A percentile compares a stretch with the other conserved stretches of the same genome.
phyloP scores from a whole-genome alignment of 1,140 invertebrate species.

The Hypothenemus hampei region DNA sequence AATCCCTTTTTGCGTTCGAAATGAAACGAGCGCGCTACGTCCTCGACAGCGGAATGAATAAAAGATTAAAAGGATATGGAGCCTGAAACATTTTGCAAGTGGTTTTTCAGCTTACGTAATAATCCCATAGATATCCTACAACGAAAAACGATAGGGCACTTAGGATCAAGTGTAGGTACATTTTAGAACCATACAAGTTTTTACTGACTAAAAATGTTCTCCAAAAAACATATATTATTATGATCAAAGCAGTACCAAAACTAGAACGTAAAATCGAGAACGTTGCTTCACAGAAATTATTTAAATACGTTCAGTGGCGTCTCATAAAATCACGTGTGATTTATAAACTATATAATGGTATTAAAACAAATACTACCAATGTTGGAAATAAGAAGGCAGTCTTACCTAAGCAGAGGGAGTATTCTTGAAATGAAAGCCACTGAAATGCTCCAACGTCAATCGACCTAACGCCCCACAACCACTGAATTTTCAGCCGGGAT shows the following conservation, averaged over 20 bases:
- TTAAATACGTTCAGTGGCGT: not conserved
- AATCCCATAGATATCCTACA: not conserved
- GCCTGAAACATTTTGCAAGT: too few species aligned
- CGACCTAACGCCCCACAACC: not conserved
- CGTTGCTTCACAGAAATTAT: not conserved
- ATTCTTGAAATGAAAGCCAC: not conserved
- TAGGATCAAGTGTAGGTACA: slow-evolving; percentile 1
- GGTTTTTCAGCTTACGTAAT: slow-evolving; percentile 5
- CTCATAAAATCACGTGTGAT: not conserved
- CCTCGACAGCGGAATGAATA: too few species aligned
- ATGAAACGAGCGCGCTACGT: too few species aligned
- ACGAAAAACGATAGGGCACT: not conserved
- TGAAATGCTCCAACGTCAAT: not conserved
- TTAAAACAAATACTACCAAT: not conserved
- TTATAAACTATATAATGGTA: not conserved
- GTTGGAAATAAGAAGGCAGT: not conserved
- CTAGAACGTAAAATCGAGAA: not conserved
- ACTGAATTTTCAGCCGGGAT: slow-evolving; percentile 22
- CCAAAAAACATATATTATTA: not conserved
- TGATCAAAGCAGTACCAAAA: not conserved
- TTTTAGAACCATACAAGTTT: too few species aligned
- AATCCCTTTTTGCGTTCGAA: too few species aligned
- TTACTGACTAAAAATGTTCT: not conserved
- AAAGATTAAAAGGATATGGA: too few species aligned
- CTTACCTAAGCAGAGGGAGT: not conserved